Percentiles rank a stretch among this genome's conserved stretches.
These are phyloP conservation scores for Thaleichthys pacificus DNA, from an alignment of 2,797 vertebrate genomes.

Conservation along the genomic window DNA sequence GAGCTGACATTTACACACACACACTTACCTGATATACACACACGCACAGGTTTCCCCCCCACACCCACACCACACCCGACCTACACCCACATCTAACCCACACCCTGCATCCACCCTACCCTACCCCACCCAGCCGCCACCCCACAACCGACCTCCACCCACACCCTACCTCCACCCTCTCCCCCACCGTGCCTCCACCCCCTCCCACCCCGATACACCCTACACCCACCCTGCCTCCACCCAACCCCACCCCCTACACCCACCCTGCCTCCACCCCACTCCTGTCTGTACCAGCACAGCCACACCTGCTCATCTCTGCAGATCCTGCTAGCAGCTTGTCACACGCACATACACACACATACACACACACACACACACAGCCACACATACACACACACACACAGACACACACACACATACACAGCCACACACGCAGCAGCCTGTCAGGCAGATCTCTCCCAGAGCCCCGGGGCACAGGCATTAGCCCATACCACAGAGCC, in stretches of 20 bases:
- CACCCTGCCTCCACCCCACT: too few species aligned
- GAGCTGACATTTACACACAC: background rate
- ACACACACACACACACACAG: conserved; percentile 18
- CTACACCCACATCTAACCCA: background rate
- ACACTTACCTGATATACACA: background rate
- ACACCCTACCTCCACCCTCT: too few species aligned
- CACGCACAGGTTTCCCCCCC: conserved; percentile 6
- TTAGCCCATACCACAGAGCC: conserved; percentile 54
- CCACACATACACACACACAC: background rate
- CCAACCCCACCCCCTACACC: too few species aligned
- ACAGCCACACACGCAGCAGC: conserved; percentile 15
- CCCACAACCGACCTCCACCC: too few species aligned
- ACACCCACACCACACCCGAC: background rate
- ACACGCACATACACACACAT: background rate
- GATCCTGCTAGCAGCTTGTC: background rate
- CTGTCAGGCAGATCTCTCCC: conserved; percentile 37
- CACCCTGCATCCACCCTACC: background rate
- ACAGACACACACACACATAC: background rate
- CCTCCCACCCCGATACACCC: too few species aligned
- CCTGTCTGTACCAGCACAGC: background rate
- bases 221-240: too few species aligned
- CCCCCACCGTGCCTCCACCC: too few species aligned
- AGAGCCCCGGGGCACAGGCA: conserved; percentile 41
- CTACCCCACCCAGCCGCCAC: conserved; percentile 4
- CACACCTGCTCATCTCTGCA: background rate